Evolutionary conservation across 2,888 invertebrate genomes (phyloP), one percentile per base, ranked within the genome.

Genomic region (Linyphia triangularis): DNA sequence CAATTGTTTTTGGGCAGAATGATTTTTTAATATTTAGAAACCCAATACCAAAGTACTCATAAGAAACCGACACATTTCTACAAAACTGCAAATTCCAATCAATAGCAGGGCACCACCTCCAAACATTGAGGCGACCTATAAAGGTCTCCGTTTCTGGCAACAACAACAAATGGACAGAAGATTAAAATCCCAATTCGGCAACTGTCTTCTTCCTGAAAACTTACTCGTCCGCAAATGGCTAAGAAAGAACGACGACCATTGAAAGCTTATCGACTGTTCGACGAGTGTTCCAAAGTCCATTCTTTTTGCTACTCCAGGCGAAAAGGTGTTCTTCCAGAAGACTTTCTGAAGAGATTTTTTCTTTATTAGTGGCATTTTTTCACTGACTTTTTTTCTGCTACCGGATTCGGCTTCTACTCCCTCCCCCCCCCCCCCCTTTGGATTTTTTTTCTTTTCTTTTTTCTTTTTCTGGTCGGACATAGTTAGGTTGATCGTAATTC

Each of bases 141-240:
- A 28, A 43, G 9, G 7, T 67, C 40, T 22, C 30, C 43, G 24
- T 16, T 22, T 19, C 19, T 24, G 4, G 4, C 3, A 19, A 43
- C 7, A 43, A 37, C 37, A 28, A n/a, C 70, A 81, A 37, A 37
- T 51, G 67, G 24, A 59, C 26, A 81, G 57, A 70, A 81, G 81
- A 81, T 81, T 81, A 81, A 81, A 81, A 81, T 59, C 69, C 81
- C 81, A 59, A 81, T 81, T 33, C 59, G 57, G 37, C 43, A 59
- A 69, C 57, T 81, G 69, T 70, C 70, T 75, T 51, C 30, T 81
- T 70, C 57, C 81, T 33, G 24, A 37, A 77, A 63, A 77, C 61
- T 77, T 63, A 77, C 37, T 81, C 81, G 57, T 57, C 70, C 81
- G 69, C 70, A 37, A 69, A 69, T 70, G 69, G 43, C 37, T 19